These are phyloP conservation scores for Papilio polyxenes DNA, from an alignment of 1,140 invertebrate species.

Conservation along the genomic window DNA sequence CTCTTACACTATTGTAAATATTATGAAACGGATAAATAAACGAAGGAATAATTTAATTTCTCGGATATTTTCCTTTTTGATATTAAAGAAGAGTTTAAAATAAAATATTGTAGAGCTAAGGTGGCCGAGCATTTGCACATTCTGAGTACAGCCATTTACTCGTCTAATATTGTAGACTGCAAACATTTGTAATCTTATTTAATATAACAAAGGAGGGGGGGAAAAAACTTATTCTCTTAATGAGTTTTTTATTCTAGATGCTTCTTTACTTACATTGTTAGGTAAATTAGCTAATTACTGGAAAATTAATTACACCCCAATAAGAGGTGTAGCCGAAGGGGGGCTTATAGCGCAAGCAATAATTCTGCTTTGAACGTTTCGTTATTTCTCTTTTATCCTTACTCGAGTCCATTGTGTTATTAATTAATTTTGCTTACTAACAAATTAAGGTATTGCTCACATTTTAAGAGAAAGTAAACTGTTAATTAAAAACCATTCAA, in stretches of 20 bases:
- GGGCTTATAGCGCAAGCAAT: neutral
- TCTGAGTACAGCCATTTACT: neutral
- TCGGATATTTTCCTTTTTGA: neutral
- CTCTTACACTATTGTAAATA: slow-evolving; percentile 1
- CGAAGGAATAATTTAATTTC: slow-evolving; percentile 1
- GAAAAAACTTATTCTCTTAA: slow-evolving; percentile 6
- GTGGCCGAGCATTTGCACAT: neutral
- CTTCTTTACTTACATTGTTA: neutral
- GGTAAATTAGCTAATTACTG: slow-evolving; percentile 31
- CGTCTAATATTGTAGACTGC: neutral
- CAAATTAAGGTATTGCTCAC: neutral
- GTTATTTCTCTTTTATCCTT: slow-evolving; percentile 17
- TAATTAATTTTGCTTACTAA: slow-evolving; percentile 22
- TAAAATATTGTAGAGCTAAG: neutral
- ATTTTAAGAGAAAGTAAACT: neutral
- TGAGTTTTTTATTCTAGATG: slow-evolving; percentile 12
- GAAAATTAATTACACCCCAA: slow-evolving; percentile 20
- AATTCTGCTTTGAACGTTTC: slow-evolving; percentile 14
- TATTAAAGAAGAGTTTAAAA: neutral
- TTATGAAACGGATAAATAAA: neutral
- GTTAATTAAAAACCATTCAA: slow-evolving; percentile 4
- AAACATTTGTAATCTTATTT: neutral
- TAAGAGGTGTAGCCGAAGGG: slow-evolving; percentile 11
- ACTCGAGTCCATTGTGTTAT: slow-evolving; percentile 11
- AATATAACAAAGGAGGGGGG: neutral